Evolutionary conservation across 2,113 vertebrate genomes (phyloP).

Genomic region (Bos indicus): DNA sequence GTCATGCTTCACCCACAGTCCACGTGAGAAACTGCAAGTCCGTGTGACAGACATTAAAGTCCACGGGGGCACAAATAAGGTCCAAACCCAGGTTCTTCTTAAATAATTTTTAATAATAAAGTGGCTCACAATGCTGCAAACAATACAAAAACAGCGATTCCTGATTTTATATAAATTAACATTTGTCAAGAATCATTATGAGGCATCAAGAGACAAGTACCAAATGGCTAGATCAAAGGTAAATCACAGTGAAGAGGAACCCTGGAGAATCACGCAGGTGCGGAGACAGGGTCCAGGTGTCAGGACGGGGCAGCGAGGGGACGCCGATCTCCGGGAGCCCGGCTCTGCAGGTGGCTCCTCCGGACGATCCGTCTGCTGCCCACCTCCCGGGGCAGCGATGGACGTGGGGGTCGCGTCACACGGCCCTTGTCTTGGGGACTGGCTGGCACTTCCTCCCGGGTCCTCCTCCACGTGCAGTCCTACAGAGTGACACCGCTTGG

Average conservation of each 20-base stretch:
- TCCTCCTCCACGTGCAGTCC: not conserved
- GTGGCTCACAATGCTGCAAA: not conserved
- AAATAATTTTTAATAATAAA: slow-evolving; percentile 8
- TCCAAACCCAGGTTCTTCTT: not conserved
- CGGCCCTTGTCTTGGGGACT: accelerated
- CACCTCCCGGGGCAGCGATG: accelerated
- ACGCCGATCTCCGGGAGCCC: accelerated
- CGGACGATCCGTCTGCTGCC: not conserved
- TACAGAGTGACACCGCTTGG: not conserved
- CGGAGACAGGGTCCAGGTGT: not conserved
- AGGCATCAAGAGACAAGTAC: not conserved
- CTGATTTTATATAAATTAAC: slow-evolving; percentile 4
- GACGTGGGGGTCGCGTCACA: accelerated
- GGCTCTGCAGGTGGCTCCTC: not conserved
- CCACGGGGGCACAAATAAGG: not conserved
- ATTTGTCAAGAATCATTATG: not conserved
- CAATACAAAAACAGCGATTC: not conserved
- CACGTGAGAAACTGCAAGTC: not conserved
- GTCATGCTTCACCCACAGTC: not conserved
- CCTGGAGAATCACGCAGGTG: accelerated
- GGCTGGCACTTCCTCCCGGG: not conserved
- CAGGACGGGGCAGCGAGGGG: not conserved
- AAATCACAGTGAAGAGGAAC: not conserved
- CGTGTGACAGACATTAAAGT: accelerated
- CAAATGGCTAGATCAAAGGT: accelerated